Base-by-base conservation (phyloP, 2,797 vertebrate species). In the Arnoldichthys spilopterus region DNA sequence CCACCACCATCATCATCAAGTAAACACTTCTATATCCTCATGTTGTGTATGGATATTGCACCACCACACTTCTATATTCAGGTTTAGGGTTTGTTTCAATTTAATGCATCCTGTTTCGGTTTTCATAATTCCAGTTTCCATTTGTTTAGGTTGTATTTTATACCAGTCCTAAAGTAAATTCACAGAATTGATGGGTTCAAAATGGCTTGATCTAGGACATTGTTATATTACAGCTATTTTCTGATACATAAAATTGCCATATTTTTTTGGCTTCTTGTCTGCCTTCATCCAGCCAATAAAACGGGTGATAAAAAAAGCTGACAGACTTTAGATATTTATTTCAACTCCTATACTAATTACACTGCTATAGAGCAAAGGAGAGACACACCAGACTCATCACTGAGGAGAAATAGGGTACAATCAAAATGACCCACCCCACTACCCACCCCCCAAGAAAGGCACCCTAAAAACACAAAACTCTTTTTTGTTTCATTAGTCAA, bases 1-100 rank as follows among this genome's bases (percentile, higher is more conserved):
- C 40, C 86, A 86, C 81, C 82, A 12, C 30, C 86, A 85, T 80
- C 82, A 15, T 59, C 56, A 62, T 82, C 77, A 81, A 85, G 80
- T 84, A 87, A 87, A 88, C 82, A 82, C 82, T 69, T 66, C 28
- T 22, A 47, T 76, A 56, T 73, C 45, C 77, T 80, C 12, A 13
- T 76, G 66, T 51, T 74, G 53, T 68, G 40, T 18, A 20, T n/a
- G 6, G 32, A 68, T n/a, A 63, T 58, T 49, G 64, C 68, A 78
- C 62, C 34, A 72, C 18, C 62, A 43, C 15, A 15, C 58, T 59
- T 67, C 73, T 59, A 66, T 66, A 61, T 54, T 79, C 16, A 56
- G 66, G 5, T 26, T 32, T 62, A 4, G 30, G 22, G 34, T 45
- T 43, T 13, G 3, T 32, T 62, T 18, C 22, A 58, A 53, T 54